phyloP scores from a whole-genome alignment of 2,888 invertebrate species.

The Geophilus truncorum region DNA sequence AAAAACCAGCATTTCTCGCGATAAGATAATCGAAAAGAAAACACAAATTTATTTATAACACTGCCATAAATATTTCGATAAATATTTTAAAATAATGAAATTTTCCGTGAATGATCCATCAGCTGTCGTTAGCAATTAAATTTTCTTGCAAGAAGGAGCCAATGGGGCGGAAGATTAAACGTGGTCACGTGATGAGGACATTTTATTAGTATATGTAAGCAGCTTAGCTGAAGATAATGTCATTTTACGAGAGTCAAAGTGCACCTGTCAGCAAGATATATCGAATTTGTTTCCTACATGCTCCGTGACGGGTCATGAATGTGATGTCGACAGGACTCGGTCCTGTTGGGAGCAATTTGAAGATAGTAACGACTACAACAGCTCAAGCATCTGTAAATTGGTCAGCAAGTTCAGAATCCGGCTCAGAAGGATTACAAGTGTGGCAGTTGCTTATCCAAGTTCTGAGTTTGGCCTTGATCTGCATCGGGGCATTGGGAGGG shows the following conservation, averaged over 20 bases:
- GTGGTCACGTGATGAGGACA: neutral
- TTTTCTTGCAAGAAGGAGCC: neutral
- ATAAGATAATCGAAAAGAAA: too few relatives aligned
- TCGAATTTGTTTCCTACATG: neutral
- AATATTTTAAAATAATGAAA: neutral
- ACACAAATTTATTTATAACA: too few relatives aligned
- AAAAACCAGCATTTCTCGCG: too few relatives aligned
- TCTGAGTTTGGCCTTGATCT: neutral
- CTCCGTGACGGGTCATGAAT: conserved; percentile 2
- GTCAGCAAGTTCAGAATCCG: neutral
- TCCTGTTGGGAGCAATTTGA: neutral
- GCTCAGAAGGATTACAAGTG: neutral
- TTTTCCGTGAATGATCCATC: neutral
- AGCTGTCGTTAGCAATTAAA: neutral
- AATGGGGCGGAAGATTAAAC: neutral
- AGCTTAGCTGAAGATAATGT: neutral
- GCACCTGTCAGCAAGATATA: neutral
- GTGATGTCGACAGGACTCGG: conserved; percentile 11
- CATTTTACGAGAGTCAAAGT: neutral
- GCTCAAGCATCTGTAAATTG: neutral
- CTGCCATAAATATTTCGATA: neutral
- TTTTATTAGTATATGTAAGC: neutral
- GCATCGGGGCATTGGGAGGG: neutral
- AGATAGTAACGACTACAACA: neutral
- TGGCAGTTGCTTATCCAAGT: neutral